phyloP scores from a whole-genome alignment of 2,888 invertebrate genomes.

The Elgonia sp. region DNA sequence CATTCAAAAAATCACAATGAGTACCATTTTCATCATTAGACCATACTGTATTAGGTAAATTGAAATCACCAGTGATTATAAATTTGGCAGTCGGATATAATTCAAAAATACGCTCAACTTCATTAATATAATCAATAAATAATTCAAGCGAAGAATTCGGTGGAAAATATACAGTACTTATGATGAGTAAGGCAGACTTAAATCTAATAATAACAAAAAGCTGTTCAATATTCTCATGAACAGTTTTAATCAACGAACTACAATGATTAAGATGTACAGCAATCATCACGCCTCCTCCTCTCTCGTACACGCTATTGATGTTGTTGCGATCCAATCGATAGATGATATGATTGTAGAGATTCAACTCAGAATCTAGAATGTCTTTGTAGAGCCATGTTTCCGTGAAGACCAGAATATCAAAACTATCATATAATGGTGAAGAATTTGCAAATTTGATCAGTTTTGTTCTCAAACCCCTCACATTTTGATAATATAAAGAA shows the following conservation, averaged over 20 bases:
- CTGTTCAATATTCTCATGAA: conserved; percentile 4
- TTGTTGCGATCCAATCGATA: background rate
- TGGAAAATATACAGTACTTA: background rate
- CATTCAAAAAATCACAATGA: background rate
- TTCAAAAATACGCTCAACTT: conserved; percentile 6
- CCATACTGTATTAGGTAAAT: conserved; percentile 11
- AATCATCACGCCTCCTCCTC: conserved; percentile 29
- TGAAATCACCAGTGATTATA: conserved; percentile 21
- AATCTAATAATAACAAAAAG: background rate
- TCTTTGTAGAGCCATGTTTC: conserved; percentile 18
- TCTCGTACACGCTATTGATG: background rate
- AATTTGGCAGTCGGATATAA: conserved; percentile 12
- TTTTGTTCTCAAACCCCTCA: background rate
- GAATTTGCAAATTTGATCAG: background rate
- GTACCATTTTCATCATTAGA: background rate
- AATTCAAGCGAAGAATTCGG: background rate
- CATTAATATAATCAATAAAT: background rate
- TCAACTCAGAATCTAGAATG: background rate
- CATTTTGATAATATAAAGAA: conserved; percentile 30
- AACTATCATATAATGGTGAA: background rate
- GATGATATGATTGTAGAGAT: background rate
- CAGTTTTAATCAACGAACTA: background rate
- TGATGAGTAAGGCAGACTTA: background rate
- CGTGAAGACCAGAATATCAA: background rate
- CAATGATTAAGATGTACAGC: background rate